A percentile compares a stretch with the other conserved stretches of the same genome.
Evolutionary conservation across 2,797 vertebrate species (phyloP).

Genomic region (Darevskia mixta): DNA sequence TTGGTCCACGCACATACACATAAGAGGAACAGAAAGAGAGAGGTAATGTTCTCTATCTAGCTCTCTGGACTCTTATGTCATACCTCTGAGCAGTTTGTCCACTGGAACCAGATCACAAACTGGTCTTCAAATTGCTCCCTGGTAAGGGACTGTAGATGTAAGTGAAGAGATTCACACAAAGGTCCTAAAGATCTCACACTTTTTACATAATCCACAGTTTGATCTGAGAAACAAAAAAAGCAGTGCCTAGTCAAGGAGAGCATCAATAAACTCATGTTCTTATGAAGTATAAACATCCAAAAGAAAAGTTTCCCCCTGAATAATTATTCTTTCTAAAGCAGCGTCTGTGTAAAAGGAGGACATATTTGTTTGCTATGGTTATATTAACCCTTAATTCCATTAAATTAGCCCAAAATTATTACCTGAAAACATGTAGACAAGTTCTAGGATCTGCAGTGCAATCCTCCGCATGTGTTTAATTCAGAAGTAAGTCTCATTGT

Average conservation of each 20-base stretch:
- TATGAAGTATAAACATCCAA: neutral
- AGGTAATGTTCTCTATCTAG: too few relatives aligned
- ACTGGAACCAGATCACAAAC: slow-evolving; percentile 72
- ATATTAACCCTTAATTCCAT: neutral
- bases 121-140: slow-evolving; percentile 67
- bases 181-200: slow-evolving; percentile 79
- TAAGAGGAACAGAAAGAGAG: too few relatives aligned
- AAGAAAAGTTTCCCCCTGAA: neutral
- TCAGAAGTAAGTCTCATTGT: too few relatives aligned
- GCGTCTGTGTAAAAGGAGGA: neutral
- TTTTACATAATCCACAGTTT: slow-evolving; percentile 71
- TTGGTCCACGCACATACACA: too few relatives aligned
- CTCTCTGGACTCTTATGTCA: neutral
- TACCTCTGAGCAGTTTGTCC: slow-evolving; percentile 80
- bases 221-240: slow-evolving; percentile 67
- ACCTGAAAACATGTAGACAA: neutral
- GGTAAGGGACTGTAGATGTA: slow-evolving; percentile 70
- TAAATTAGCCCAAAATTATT: neutral
- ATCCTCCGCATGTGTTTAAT: neutral
- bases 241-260: slow-evolving; percentile 5
- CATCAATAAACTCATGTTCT: slow-evolving; percentile 2
- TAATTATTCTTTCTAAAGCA: neutral
- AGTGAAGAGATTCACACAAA: slow-evolving; percentile 76
- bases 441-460: neutral
- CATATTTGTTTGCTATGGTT: neutral